phyloP scores from a whole-genome alignment of 2,797 vertebrate species.

The Onychomys arenicola region DNA sequence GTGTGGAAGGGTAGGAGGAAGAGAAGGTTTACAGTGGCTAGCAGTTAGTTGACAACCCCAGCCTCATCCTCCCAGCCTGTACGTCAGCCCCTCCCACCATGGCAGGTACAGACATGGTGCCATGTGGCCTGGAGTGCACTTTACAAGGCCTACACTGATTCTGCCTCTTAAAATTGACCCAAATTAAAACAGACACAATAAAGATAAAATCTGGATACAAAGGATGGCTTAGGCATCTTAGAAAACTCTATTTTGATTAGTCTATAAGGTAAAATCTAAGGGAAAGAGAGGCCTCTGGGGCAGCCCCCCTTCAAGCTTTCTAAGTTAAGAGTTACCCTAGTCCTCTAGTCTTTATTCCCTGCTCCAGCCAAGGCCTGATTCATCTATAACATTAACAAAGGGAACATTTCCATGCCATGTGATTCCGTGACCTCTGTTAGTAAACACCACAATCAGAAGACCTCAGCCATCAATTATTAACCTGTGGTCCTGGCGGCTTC shows the following conservation, averaged over 20 bases:
- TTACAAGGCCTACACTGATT: not conserved
- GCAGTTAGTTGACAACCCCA: not conserved
- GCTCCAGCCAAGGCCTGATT: not conserved
- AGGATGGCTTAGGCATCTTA: slow-evolving; percentile 7
- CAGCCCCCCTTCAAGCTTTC: not conserved
- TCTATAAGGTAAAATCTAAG: not conserved
- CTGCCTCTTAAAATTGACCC: not conserved
- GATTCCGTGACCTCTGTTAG: slow-evolving; percentile 52
- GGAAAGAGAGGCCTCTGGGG: not conserved
- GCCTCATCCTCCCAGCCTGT: not conserved
- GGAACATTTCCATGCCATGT: not conserved
- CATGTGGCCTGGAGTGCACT: not conserved
- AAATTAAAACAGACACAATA: slow-evolving; percentile 21
- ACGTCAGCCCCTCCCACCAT: not conserved
- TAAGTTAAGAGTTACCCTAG: not conserved
- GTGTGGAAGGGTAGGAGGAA: not conserved
- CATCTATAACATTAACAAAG: not conserved
- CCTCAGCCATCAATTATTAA: slow-evolving; percentile 57
- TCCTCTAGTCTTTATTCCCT: not conserved
- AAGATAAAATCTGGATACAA: slow-evolving; percentile 25
- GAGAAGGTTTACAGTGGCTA: not conserved
- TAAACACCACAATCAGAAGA: slow-evolving; percentile 59
- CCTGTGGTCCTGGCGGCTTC: not conserved
- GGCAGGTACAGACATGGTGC: not conserved
- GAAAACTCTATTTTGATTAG: not conserved